Conservation (phyloP, 2,797 vertebrate genomes). For the Sarcophilus harrisii region DNA sequence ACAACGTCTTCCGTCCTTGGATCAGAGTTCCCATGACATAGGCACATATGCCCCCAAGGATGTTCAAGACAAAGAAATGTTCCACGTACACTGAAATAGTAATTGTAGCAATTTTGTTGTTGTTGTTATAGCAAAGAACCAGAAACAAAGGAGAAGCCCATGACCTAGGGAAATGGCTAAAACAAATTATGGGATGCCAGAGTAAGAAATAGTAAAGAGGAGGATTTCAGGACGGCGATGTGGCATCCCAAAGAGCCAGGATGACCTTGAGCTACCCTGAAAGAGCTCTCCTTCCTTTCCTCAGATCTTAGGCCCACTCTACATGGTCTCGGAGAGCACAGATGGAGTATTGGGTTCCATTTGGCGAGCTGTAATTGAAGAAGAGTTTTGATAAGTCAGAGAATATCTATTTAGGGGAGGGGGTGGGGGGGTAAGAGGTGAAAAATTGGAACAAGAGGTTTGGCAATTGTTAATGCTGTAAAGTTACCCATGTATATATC, state of each 20-base stretch:
- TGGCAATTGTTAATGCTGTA: too few relatives aligned
- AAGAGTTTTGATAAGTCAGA: neutral
- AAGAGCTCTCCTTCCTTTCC: neutral
- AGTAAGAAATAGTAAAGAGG: neutral
- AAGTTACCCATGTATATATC: too few relatives aligned
- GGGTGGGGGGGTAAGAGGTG: too few relatives aligned
- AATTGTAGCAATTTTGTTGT: neutral
- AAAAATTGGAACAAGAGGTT: too few relatives aligned
- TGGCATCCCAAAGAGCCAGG: neutral
- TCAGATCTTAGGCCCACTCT: neutral
- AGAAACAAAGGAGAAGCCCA: neutral
- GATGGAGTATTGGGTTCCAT: neutral
- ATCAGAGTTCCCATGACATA: neutral
- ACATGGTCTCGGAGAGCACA: neutral
- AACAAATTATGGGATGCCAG: neutral
- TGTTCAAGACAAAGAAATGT: neutral
- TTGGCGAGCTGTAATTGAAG: neutral
- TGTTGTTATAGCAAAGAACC: neutral
- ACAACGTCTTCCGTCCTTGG: neutral
- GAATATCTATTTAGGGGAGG: too few relatives aligned
- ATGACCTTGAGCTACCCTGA: neutral
- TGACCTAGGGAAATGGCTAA: neutral
- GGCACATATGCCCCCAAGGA: neutral
- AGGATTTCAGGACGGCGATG: neutral
- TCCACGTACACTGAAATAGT: neutral